These are phyloP conservation scores for Rhombomys opimus DNA, from an alignment of 2,113 vertebrate genomes.

Conservation along the genomic window DNA sequence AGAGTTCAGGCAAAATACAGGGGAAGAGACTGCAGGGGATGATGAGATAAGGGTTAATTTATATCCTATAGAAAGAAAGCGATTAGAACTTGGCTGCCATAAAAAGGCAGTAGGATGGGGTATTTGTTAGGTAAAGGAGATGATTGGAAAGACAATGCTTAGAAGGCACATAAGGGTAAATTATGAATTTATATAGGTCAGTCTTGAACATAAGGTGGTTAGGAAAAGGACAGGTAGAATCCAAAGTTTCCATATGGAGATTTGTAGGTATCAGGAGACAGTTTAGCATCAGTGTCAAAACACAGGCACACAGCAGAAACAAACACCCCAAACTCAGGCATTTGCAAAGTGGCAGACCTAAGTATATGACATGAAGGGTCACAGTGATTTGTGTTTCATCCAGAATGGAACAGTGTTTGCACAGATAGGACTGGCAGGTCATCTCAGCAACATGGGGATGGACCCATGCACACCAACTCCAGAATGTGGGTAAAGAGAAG, in stretches of 20 bases:
- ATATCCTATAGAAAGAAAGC: background rate
- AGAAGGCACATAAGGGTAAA: background rate
- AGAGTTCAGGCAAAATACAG: background rate
- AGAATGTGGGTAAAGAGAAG: background rate
- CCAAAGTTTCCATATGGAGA: background rate
- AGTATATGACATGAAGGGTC: no score
- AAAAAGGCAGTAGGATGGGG: background rate
- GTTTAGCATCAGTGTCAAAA: no score
- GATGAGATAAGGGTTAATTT: accelerated
- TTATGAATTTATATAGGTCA: background rate
- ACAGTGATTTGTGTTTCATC: background rate
- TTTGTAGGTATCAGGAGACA: background rate
- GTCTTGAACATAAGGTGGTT: background rate
- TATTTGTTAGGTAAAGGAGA: background rate
- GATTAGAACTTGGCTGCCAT: background rate
- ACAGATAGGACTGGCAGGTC: background rate
- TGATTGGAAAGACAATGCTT: background rate
- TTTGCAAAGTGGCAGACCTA: background rate
- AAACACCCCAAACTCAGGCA: background rate
- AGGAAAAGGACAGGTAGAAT: background rate
- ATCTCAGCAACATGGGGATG: background rate
- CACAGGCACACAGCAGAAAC: background rate
- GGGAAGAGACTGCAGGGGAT: no score
- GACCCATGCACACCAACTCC: background rate
- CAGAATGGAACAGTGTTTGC: background rate